Percentiles rank a stretch among this genome's conserved stretches.
These are phyloP conservation scores for Thamnophis elegans DNA, from an alignment of 2,797 vertebrate species.

Conservation along the genomic window DNA sequence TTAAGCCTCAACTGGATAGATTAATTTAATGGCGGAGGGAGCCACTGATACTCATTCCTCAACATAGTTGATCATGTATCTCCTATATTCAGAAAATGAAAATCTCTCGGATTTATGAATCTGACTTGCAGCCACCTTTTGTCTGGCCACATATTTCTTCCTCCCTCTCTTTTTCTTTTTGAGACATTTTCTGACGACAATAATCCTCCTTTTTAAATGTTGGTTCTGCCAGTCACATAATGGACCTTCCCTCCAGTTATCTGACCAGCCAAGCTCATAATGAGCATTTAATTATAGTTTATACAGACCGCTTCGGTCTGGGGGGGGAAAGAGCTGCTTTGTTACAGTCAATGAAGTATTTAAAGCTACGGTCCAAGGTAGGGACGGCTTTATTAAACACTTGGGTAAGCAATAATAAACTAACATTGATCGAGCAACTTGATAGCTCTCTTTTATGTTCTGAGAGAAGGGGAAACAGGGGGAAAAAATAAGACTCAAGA, in stretches of 20 bases:
- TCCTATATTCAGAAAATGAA: neutral
- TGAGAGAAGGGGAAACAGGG: neutral
- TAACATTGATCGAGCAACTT: slow-evolving; percentile 68
- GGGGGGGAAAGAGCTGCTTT: slow-evolving; percentile 70
- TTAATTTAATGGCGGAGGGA: neutral
- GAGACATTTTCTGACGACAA: slow-evolving; percentile 60
- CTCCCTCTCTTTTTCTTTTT: slow-evolving; percentile 46
- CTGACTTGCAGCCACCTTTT: neutral
- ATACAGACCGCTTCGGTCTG: slow-evolving; percentile 67
- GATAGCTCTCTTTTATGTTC: slow-evolving; percentile 66
- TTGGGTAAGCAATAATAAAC: slow-evolving; percentile 76
- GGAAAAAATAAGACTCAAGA: slow-evolving; percentile 49
- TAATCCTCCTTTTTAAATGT: slow-evolving; percentile 57
- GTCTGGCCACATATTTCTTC: neutral
- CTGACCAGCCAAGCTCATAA: slow-evolving; percentile 70
- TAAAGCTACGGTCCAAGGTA: slow-evolving; percentile 60
- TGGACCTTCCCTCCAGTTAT: slow-evolving; percentile 66
- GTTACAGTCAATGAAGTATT: slow-evolving; percentile 75
- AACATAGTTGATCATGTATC: neutral
- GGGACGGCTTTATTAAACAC: slow-evolving; percentile 75
- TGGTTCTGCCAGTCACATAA: slow-evolving; percentile 46
- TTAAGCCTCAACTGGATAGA: neutral
- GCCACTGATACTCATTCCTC: neutral
- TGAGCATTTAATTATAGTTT: slow-evolving; percentile 76
- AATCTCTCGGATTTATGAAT: neutral